A percentile compares a stretch with the other conserved stretches of the same genome.
These are phyloP conservation scores for Sinella curviseta DNA, from an alignment of 1,140 invertebrate genomes.

Conservation along the genomic window DNA sequence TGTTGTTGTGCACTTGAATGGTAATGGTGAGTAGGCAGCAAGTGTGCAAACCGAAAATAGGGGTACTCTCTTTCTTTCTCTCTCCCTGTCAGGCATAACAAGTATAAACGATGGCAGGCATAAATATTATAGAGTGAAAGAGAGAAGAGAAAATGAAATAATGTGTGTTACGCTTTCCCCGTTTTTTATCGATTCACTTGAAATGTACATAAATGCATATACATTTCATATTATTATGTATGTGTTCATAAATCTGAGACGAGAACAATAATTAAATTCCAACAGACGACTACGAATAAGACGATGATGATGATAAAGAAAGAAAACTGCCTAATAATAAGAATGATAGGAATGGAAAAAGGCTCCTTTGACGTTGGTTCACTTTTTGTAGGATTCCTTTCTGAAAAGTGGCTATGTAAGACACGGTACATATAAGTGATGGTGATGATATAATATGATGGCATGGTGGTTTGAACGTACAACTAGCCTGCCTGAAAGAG, in stretches of 20 bases:
- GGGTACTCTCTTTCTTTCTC: background rate
- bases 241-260: background rate
- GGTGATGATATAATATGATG: too few relatives aligned
- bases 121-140: background rate
- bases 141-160: background rate
- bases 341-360: background rate
- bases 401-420: background rate
- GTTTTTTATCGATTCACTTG: background rate
- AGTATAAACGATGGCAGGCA: background rate
- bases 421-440: background rate
- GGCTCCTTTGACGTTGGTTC: background rate
- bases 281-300: too few relatives aligned
- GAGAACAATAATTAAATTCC: background rate
- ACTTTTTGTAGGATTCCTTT: background rate
- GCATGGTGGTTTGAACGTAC: too few relatives aligned
- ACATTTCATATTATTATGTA: background rate
- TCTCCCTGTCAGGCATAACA: background rate
- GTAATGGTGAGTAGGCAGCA: too few relatives aligned
- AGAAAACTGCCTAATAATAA: background rate
- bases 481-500: too few relatives aligned
- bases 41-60: background rate
- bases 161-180: background rate
- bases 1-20: too few relatives aligned
- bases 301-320: too few relatives aligned
- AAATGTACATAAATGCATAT: background rate